Conservation (phyloP, 1,140 invertebrate species). For the Psix sp. region DNA sequence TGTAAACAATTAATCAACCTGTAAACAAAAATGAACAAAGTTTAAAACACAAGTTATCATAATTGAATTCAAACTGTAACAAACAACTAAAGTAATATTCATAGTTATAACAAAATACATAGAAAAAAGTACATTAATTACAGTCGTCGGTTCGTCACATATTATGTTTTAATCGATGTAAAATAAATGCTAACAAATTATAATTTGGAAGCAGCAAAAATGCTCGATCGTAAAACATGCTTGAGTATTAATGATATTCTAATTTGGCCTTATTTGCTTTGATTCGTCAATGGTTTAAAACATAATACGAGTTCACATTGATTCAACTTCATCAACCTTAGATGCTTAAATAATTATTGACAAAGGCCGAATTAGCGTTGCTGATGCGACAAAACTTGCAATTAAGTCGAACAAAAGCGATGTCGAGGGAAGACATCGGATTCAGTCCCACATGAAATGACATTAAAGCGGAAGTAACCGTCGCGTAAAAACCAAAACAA, state of each 20-base stretch:
- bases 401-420: constrained; percentile 64
- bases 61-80: constrained; percentile 20
- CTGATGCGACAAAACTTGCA: constrained; percentile 69
- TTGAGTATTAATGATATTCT: constrained; percentile 23
- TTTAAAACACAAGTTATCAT: constrained; percentile 49
- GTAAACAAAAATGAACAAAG: constrained; percentile 61
- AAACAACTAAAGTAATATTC: constrained; percentile 10
- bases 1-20: constrained; percentile 61
- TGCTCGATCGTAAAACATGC: constrained; percentile 4
- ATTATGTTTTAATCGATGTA: constrained; percentile 57
- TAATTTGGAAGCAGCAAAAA: constrained; percentile 9
- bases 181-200: constrained; percentile 26
- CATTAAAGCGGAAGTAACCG: too few relatives aligned
- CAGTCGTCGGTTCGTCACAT: constrained; percentile 15
- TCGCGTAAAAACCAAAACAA: too few relatives aligned
- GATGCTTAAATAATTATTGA: constrained; percentile 36
- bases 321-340: neutral
- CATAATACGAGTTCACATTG: constrained; percentile 39
- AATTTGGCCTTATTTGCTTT: constrained; percentile 59
- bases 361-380: constrained; percentile 71
- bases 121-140: constrained; percentile 2
- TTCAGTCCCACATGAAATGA: too few relatives aligned
- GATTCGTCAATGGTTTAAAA: constrained; percentile 41
- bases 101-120: constrained; percentile 4
- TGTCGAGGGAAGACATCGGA: too few relatives aligned